A percentile compares a stretch with the other conserved stretches of the same genome.
Evolutionary conservation across 1,140 invertebrate species (phyloP).

Genomic region (Drosophila azteca): DNA sequence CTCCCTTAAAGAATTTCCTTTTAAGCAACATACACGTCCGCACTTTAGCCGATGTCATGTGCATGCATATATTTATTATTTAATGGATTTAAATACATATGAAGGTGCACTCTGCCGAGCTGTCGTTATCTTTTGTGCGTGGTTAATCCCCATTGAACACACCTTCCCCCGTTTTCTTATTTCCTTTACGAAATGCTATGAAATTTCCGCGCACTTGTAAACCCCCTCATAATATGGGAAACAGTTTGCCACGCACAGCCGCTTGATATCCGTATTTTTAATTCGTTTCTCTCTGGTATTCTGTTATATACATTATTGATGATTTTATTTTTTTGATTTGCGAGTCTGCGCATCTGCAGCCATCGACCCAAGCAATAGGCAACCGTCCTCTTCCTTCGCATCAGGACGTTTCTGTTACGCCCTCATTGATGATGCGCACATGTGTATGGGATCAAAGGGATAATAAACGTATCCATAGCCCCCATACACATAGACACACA

Average conservation of each 20-base stretch:
- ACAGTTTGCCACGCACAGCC: conserved; percentile 9
- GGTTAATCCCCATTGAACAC: no score
- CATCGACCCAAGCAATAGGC: conserved; percentile 41
- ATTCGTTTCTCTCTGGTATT: no score
- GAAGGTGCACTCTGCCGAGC: no score
- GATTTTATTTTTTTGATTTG: conserved; percentile 6
- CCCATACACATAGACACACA: conserved; percentile 9
- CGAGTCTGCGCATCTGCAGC: conserved; percentile 30
- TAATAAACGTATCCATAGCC: conserved; percentile 59
- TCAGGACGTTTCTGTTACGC: conserved; percentile 23
- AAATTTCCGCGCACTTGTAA: no score
- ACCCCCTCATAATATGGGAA: not conserved
- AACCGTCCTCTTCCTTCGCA: conserved; percentile 1
- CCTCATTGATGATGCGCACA: conserved; percentile 57
- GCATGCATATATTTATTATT: no score
- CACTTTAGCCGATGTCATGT: no score
- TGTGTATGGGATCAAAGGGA: conserved; percentile 64
- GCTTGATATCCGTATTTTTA: conserved; percentile 8
- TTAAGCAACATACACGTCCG: no score
- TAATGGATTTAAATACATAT: no score
- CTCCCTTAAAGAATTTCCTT: no score
- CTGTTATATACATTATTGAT: conserved; percentile 10
- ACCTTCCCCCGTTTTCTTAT: no score
- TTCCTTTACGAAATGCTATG: no score
- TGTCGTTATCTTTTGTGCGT: no score